Evolutionary conservation across 2,888 invertebrate genomes (phyloP).

Genomic region (Meloe dianella): DNA sequence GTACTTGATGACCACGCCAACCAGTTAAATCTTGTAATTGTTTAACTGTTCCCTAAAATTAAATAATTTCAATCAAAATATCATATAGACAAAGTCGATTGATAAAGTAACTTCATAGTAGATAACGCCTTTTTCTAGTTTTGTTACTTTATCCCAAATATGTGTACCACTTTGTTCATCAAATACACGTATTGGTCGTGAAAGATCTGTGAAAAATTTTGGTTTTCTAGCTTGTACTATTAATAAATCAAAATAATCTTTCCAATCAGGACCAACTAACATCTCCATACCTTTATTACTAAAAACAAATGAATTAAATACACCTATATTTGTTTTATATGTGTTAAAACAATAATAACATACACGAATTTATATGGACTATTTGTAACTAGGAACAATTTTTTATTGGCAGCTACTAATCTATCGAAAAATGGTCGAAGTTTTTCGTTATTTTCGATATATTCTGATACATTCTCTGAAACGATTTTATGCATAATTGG

Average conservation of each 20-base stretch:
- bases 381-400: constrained; percentile 94
- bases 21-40: constrained; percentile 91
- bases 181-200: constrained; percentile 87
- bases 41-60: constrained; percentile 84
- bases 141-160: constrained; percentile 89
- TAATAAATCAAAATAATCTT: constrained; percentile 89
- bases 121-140: constrained; percentile 84
- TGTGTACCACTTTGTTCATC: constrained; percentile 81
- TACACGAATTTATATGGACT: constrained; percentile 90
- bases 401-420: constrained; percentile 77
- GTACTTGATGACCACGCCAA: constrained; percentile 89
- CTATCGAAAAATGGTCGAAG: constrained; percentile 78
- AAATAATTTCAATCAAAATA: constrained; percentile 1
- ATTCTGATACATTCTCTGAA: constrained; percentile 79
- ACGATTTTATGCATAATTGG: constrained; percentile 90
- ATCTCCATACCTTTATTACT: constrained; percentile 92
- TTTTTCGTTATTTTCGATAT: constrained; percentile 77
- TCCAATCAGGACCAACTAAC: constrained; percentile 88
- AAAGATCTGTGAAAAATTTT: constrained; percentile 91
- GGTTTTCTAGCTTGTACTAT: constrained; percentile 96
- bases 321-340: background rate
- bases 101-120: constrained; percentile 79
- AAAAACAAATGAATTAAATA: constrained; percentile 26
- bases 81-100: background rate
- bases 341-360: too few species aligned